These are phyloP conservation scores for Araneus ventricosus DNA, from an alignment of 1,140 invertebrate species.

Conservation along the genomic window DNA sequence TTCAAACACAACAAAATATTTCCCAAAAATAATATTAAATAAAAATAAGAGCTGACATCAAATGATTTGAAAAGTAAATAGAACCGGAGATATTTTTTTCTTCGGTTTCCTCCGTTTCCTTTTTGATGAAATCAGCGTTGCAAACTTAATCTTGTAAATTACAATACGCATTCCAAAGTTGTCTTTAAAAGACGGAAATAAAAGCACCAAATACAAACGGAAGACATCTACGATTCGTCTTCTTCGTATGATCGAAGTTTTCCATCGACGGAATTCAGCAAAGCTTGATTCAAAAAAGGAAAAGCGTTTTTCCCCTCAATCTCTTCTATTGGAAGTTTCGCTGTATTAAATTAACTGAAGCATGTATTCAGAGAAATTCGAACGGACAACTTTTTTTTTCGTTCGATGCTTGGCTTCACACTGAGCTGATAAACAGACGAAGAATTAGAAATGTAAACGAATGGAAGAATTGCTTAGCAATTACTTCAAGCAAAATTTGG, in stretches of 20 bases:
- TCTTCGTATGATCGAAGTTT: slow-evolving; percentile 17
- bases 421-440: background rate
- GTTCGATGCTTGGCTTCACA: background rate
- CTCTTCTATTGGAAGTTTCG: slow-evolving; percentile 28
- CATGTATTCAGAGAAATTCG: slow-evolving; percentile 28
- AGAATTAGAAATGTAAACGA: slow-evolving; percentile 11
- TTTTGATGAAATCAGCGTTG: slow-evolving; percentile 36
- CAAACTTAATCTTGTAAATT: slow-evolving; percentile 42
- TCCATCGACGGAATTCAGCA: background rate
- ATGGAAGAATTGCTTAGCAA: background rate
- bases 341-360: slow-evolving; percentile 44
- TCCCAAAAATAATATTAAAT: background rate
- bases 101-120: background rate
- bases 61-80: slow-evolving; percentile 36
- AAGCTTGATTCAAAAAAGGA: slow-evolving; percentile 7
- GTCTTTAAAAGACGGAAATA: slow-evolving; percentile 15
- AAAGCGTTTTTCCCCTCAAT: slow-evolving; percentile 12
- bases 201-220: background rate
- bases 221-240: background rate
- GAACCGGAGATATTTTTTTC: background rate
- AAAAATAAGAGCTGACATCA: slow-evolving; percentile 30
- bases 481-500: background rate
- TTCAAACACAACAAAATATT: slow-evolving; percentile 10
- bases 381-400: background rate
- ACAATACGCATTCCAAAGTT: slow-evolving; percentile 29